Conservation (phyloP, 2,113 vertebrate genomes). For the Pelobates fuscus region DNA sequence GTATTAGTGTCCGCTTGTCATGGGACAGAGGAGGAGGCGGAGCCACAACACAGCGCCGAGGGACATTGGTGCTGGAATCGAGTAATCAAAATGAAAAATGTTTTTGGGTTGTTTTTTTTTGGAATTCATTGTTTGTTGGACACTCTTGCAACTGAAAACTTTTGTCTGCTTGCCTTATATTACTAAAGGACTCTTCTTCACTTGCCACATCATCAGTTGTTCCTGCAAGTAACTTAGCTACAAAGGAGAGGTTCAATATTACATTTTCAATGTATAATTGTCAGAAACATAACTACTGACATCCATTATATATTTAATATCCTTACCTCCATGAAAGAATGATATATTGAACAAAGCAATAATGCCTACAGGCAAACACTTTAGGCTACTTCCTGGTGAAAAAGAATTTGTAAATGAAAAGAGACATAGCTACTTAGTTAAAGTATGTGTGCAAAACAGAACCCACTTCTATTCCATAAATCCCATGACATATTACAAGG, state of each 20-base stretch:
- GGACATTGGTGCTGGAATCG: too few relatives aligned
- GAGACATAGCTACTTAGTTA: not conserved
- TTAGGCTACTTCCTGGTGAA: constrained; percentile 15
- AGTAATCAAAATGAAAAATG: too few relatives aligned
- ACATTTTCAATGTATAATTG: not conserved
- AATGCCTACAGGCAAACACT: constrained; percentile 5
- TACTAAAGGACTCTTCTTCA: too few relatives aligned
- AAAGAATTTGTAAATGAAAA: constrained; percentile 11
- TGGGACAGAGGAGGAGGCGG: too few relatives aligned
- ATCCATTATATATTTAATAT: constrained; percentile 16
- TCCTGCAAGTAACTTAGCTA: not conserved
- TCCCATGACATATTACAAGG: too few relatives aligned
- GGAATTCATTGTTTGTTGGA: too few relatives aligned
- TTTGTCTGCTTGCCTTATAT: too few relatives aligned
- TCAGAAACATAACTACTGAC: constrained; percentile 1
- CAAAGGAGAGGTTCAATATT: not conserved
- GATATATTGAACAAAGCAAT: not conserved
- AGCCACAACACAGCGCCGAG: too few relatives aligned
- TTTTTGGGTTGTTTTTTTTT: too few relatives aligned
- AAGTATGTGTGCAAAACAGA: not conserved
- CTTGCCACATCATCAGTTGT: constrained; percentile 37
- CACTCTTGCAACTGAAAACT: too few relatives aligned
- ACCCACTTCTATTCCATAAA: too few relatives aligned
- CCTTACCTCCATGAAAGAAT: not conserved
- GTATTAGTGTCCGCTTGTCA: too few relatives aligned